Evolutionary conservation across 2,797 vertebrate genomes (phyloP), one percentile per base, ranked within the genome.

Genomic region (Ambastaia sidthimunki): DNA sequence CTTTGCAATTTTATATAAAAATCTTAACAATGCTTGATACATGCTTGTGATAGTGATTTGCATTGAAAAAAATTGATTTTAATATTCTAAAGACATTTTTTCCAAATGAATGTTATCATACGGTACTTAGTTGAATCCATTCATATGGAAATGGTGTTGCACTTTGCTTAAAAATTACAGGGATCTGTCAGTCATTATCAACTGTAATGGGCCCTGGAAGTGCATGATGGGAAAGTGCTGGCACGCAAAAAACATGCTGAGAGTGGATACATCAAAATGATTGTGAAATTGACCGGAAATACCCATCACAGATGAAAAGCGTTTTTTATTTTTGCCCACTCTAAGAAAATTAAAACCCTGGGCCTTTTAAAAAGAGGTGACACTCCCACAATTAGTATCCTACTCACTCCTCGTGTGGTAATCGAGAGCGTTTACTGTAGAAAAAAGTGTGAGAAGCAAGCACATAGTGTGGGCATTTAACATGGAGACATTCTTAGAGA

Each of bases 401-500:
- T 77, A 44, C 57, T 47, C 12, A 44, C 31, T 31, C 69, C 28
- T 67, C 37, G 37, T 25, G 34, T 41, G 54, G 47, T 67, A 12
- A 81, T 54, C 13, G 19, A 37, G 59, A 71, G 48, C 63, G n/a
- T 76, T 84, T 59, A 78, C 50, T 63, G 68, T 54, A 48, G n/a
- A 72, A 44, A 16, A 74, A 31, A 78, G 62, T 6, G 18, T 7
- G 34, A 18, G 9, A 73, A 21, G 18, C 19, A 73, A 23, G 9
- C 68, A 76, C 37, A 59, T 18, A 25, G 21, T 15, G 12, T 71
- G 50, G 12, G 0, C 13, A 52, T 66, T 76, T 68, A 4, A 63
- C 21, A 67, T 66, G 70, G 52, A 72, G 13, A 82, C 25, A 70
- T 74, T 86, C 78, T 88, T 73, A 78, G 76, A 34, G 37, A 87